Evolutionary conservation across 2,797 vertebrate species (phyloP), one percentile per base, ranked within the genome.

Genomic region (Holocentrus rufus): DNA sequence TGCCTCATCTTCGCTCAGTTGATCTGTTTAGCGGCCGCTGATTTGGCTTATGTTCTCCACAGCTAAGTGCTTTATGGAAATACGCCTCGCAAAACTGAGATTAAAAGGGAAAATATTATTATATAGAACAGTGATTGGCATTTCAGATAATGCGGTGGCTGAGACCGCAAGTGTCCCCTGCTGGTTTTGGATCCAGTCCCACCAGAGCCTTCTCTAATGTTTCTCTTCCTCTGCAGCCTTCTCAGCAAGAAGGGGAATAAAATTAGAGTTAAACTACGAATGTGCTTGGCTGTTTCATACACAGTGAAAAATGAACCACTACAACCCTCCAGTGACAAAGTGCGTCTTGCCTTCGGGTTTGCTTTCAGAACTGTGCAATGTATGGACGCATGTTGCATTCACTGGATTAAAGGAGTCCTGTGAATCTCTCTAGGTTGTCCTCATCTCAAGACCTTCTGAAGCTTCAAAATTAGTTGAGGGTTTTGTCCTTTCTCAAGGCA

Each of bases 391-490:
- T 4, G 4, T 27, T 27, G 2, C 25, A 27, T 36, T 9, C 34
- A 36, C 3, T 36, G 34, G 7, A 36, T 36, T 36, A 36, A 36
- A 36, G 34, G 34, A 36, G 0, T 9, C 34, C 7, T 36, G 1
- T 34, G 34, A 62, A 8, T 13, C 22, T 30, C 42, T 18, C 34
- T n/a, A 5, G 42, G 15, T 46, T 7, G 17, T 62, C 44, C 18
- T 25, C 15, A 25, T 14, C 20, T 27, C 23, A 47, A 44, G 13
- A 27, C 1, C 23, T 4, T 30, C 54, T 25, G 23, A 54, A 56
- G 25, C 23, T 20, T 47, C 47, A 47, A 59, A 57, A 69, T 47
- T 31, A 58, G 42, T 76, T 30, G 49, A 61, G 46, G 63, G 22
- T 30, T 25, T n/a, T 70, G 49, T 71, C 15, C 50, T 23, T 34